These are phyloP conservation scores for human (Homo sapiens) DNA, from an alignment of 2,113 vertebrate species.

Conservation along the genomic window GRCh38 chr6:19827001-19827500, in stretches of 20 bases:
- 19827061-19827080: not conserved
- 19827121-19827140: not conserved
- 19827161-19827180: not conserved
- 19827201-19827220: not conserved
- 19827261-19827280: not conserved
- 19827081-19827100: no score
- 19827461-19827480: rapidly evolving
- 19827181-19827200: not conserved
- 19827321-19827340: not conserved
- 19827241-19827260: not conserved
- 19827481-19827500: not conserved
- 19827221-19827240: not conserved
- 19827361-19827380: not conserved
- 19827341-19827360: not conserved
- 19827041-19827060: not conserved
- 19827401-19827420: not conserved
- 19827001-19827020: not conserved
- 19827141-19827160: not conserved
- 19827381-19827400: not conserved
- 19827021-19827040: not conserved
- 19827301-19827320: not conserved
- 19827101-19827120: not conserved
- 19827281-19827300: not conserved
- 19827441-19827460: not conserved
- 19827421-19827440: not conserved